Base-by-base conservation (phyloP, 2,797 vertebrate species). In the Carapus acus region DNA sequence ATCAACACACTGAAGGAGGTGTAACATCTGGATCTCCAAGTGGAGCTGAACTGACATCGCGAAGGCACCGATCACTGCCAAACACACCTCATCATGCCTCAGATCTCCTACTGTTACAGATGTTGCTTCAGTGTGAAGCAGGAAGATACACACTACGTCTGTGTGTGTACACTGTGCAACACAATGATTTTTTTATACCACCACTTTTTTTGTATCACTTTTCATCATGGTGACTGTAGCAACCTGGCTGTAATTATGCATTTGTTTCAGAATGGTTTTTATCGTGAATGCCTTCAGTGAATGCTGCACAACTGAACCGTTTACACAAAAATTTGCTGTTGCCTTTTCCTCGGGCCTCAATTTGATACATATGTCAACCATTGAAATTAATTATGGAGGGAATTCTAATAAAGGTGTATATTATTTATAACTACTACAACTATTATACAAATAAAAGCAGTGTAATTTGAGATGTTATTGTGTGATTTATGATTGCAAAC, bases 1-100 rank as follows among this genome's bases (percentile, higher is more conserved):
- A 94, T 97, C 50, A 94, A 92, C n/a, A 82, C 91, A 65, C 90
- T 96, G 49, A 94, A 93, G 83, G 88, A 92, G 36, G 83, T 85
- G 49, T 93, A 87, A 85, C 51, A 1, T 1, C 39, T 45, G 24
- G 24, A 9, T 27, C 24, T 27, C 9, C 24, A 27, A 27, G 5
- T 27, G 24, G 2, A 8, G 17, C 11, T 13, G 16, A 18, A 16
- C 9, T 17, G 38, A 52, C 23, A 31, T 56, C 27, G 9, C 21
- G 9, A 39, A n/a, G 7, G 13, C 31, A 42, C 19, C 43, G 23
- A 54, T 12, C 48, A 67, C 69, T 74, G 68, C 65, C 75, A 53
- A 14, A 4, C 34, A 46, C 31, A n/a, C n/a, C n/a, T n/a, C n/a
- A 49, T 56, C 54, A 22, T 7, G 43, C 29, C 23, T 2, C 55